phyloP scores from a whole-genome alignment of 2,797 vertebrate genomes.

The Parauchenoglanis punctatus region DNA sequence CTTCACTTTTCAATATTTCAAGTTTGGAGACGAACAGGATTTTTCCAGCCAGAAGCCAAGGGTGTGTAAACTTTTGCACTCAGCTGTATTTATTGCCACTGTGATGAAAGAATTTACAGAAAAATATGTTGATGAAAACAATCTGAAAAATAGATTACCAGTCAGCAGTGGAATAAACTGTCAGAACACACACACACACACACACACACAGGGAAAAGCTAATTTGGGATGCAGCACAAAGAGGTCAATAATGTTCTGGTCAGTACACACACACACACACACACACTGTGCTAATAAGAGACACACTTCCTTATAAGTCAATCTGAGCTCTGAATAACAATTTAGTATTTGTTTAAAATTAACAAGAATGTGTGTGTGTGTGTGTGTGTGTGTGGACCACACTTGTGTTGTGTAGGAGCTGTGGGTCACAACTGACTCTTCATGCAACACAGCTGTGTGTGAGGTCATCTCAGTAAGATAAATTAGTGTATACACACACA shows the following conservation, averaged over 20 bases:
- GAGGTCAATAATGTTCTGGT: background rate
- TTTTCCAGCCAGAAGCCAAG: background rate
- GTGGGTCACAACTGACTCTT: background rate
- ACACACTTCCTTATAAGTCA: constrained; percentile 21
- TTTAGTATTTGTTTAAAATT: constrained; percentile 14
- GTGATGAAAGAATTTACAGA: background rate
- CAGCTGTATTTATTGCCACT: background rate
- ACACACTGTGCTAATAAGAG: background rate
- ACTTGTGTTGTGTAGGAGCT: background rate
- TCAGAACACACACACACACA: constrained; percentile 17
- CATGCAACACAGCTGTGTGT: constrained; percentile 1
- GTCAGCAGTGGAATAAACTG: background rate
- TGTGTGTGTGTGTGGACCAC: background rate
- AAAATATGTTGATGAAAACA: constrained; percentile 2
- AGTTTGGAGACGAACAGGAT: background rate
- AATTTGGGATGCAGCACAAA: constrained; percentile 15
- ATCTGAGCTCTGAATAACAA: background rate
- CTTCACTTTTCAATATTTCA: background rate
- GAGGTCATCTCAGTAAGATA: constrained; percentile 9
- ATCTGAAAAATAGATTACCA: background rate
- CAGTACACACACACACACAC: background rate
- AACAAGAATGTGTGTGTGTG: background rate
- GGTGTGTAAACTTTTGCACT: constrained; percentile 11
- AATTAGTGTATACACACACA: background rate
- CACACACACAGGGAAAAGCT: background rate